Evolutionary conservation across 1,140 invertebrate genomes (phyloP), one percentile per base, ranked within the genome.

Genomic region (Arctopsyche grandis): DNA sequence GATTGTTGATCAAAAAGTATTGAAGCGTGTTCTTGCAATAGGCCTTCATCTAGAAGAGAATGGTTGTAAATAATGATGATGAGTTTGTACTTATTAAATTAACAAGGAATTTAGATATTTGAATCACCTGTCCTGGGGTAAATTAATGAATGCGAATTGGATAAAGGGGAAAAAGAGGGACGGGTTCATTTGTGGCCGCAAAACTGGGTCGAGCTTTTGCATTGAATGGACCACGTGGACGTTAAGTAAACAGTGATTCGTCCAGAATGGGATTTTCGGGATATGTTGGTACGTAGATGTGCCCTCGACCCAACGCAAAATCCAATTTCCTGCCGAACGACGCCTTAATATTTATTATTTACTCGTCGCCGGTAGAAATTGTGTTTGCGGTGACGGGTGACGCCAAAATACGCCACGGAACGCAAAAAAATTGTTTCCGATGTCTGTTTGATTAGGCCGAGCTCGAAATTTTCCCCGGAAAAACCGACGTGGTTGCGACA

Each of bases 281-380:
- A 38, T 38, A 38, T 38, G 69, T n/a, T n/a, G n/a, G n/a, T 71
- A 71, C 71, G 60, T 38, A 38, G 75, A 26, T 29, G 75, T 22
- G 58, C 60, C 22, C 76, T 78, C 58, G 60, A 19, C 70, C 29
- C 52, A 58, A 69, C 48, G 69, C 74, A 73, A 81, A 81, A 81
- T 81, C 80, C 80, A 81, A 81, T 81, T 81, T 81, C 80, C 80
- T 81, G 80, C 78, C 48, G 70, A 77, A 75, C 58, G 48, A 69
- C 78, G 58, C 75, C 60, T 63, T 60, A 26, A 60, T 79, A 78
- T 81, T 80, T 81, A 81, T 81, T 81, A 81, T 81, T 81, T 81
- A 81, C 80, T 81, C 66, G 74, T 70, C 78, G 69, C 24, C 78
- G 48, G 63, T 44, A 71, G 66, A 77, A 81, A 81, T 81, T 78